Base-by-base conservation (phyloP, 2,888 invertebrate genomes). In the Epistrophella euchroma region DNA sequence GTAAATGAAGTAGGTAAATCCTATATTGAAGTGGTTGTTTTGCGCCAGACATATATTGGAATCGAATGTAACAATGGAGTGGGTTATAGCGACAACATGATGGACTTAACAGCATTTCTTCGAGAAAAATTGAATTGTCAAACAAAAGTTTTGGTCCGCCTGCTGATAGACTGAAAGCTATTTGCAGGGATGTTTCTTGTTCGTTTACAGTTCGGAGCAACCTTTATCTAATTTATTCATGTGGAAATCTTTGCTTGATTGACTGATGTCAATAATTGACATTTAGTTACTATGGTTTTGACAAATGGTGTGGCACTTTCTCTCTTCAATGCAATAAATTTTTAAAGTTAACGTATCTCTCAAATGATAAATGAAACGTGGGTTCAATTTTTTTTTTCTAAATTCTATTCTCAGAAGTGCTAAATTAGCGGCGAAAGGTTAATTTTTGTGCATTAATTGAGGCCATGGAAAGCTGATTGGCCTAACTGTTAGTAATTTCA, bases 241-340 rank as follows among this genome's bases (percentile, higher is more conserved):
- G 68, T 58, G 50, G 60, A 58, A 74, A 47, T 78, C 22, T 32
- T 17, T 62, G 52, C 74, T 68, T 74, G 74, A 80, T 79, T 73
- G 79, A 71, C 47, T 73, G 56, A 72, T 79, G 64, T 78, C 60
- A 62, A 78, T 70, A 83, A 83, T 74, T 78, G 78, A 78, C 62
- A 73, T 74, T 55, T 17, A 11, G 3, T 7, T 17, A 4, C 7
- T n/a, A 3, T 2, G 0, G 2, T 19, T 47, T 47, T 47, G 47
- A 47, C 11, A 47, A 47, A 47, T 19, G 47, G 47, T 47, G 47
- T 19, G 47, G 19, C 19, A 9, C 7, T n/a, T 45, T 43, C 6
- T 4, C 10, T 10, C 2, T 17, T 45, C 0, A 43, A 40, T 15
- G 40, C 4, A 15, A 13, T 40, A 40, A 43, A 6, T 43, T n/a